Evolutionary conservation across 2,797 vertebrate genomes (phyloP).

Genomic region (Bradypus variegatus): DNA sequence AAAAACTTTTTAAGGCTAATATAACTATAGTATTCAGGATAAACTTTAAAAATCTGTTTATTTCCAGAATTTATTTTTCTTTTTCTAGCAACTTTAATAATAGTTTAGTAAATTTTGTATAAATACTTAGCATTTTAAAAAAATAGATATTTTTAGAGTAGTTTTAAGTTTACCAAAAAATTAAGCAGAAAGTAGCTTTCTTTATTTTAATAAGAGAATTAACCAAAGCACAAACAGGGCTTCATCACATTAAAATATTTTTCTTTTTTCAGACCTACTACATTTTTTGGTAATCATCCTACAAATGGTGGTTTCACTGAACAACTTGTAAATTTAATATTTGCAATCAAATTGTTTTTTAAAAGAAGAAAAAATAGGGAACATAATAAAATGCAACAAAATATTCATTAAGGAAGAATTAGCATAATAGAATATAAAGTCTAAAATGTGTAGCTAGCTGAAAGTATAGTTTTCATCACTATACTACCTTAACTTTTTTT

Average conservation of each 20-base stretch:
- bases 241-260: not conserved
- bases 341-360: constrained; percentile 5
- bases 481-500: not conserved
- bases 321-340: not conserved
- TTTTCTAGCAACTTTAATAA: not conserved
- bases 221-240: not conserved
- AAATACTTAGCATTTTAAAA: not conserved
- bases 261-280: not conserved
- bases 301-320: not conserved
- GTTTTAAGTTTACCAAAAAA: too few relatives aligned
- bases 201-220: not conserved
- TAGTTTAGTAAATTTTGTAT: not conserved
- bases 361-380: not conserved
- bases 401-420: not conserved
- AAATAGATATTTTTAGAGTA: too few relatives aligned
- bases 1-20: not conserved
- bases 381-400: not conserved
- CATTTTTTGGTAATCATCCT: not conserved
- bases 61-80: not conserved
- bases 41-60: not conserved
- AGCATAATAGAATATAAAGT: not conserved
- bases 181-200: too few relatives aligned
- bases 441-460: not conserved
- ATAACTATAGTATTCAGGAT: not conserved
- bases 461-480: not conserved